Conservation (phyloP, 1,140 invertebrate species). For the Aricia agestis region DNA sequence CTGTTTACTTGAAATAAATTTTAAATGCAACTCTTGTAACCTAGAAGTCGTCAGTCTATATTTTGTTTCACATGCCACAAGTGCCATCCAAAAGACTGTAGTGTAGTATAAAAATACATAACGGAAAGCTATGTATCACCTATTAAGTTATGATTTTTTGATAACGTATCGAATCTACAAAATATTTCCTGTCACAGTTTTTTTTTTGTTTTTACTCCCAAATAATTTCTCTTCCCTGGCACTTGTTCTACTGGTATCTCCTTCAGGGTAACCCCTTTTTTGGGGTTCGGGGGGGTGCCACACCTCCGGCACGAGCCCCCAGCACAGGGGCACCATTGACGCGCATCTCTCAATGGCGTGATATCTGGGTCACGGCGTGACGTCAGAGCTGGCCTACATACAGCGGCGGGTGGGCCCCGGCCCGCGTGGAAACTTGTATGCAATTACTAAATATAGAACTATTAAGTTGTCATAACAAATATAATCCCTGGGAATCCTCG, state of each 20-base stretch:
- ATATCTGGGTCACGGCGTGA: slow-evolving; percentile 65
- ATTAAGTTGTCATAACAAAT: slow-evolving; percentile 36
- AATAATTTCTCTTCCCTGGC: background rate
- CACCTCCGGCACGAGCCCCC: slow-evolving; percentile 33
- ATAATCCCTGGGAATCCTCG: background rate
- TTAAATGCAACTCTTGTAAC: too few species aligned
- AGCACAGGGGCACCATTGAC: slow-evolving; percentile 63
- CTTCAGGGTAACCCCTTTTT: background rate
- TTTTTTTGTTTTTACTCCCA: background rate
- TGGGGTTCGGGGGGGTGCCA: slow-evolving; percentile 21
- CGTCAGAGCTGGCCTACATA: slow-evolving; percentile 70
- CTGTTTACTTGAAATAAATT: too few species aligned
- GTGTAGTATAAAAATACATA: too few species aligned
- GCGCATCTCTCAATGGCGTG: slow-evolving; percentile 67
- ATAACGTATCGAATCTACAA: too few species aligned
- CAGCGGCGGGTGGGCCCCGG: slow-evolving; percentile 52
- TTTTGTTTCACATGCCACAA: too few species aligned
- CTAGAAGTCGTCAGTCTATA: too few species aligned
- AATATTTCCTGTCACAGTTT: too few species aligned
- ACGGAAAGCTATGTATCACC: too few species aligned
- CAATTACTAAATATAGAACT: slow-evolving; percentile 62
- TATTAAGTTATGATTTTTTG: too few species aligned
- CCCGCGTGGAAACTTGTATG: slow-evolving; percentile 42
- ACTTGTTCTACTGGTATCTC: background rate
- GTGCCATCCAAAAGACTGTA: too few species aligned